Evolutionary conservation across 1,140 invertebrate species (phyloP).

Genomic region (Heliconius himera): DNA sequence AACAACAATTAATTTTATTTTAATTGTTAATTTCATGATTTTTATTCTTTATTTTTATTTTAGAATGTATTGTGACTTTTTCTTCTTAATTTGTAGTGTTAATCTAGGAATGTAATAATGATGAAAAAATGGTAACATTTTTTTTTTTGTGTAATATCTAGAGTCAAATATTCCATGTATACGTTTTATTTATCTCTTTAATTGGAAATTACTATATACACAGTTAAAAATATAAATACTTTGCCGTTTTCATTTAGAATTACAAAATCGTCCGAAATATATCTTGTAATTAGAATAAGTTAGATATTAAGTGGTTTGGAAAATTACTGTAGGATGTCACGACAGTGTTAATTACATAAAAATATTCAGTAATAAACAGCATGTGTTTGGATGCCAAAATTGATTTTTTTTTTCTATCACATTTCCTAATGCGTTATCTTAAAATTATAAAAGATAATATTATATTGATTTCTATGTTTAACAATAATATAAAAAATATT

Average conservation of each 20-base stretch:
- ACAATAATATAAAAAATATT: too few relatives aligned
- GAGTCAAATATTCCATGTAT: neutral
- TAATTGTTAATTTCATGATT: neutral
- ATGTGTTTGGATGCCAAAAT: constrained; percentile 68
- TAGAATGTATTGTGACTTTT: constrained; percentile 7
- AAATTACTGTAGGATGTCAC: constrained; percentile 67
- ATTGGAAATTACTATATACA: neutral
- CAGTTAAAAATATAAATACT: constrained; percentile 1
- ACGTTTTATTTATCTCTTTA: neutral
- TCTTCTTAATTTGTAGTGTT: constrained; percentile 4
- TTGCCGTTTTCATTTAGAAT: constrained; percentile 3
- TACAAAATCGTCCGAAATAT: constrained; percentile 64
- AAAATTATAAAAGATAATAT: too few relatives aligned
- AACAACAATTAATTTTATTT: neutral
- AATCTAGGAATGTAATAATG: neutral
- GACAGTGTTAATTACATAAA: constrained; percentile 66
- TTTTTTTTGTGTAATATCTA: neutral
- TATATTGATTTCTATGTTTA: too few relatives aligned
- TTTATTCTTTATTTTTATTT: neutral
- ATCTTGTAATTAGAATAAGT: constrained; percentile 67
- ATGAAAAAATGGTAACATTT: neutral
- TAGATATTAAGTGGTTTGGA: constrained; percentile 70
- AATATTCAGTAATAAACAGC: constrained; percentile 71
- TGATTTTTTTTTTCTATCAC: constrained; percentile 47
- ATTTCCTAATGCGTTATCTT: neutral